phyloP scores from a whole-genome alignment of 2,888 invertebrate genomes.

The Coelopa pilipes region DNA sequence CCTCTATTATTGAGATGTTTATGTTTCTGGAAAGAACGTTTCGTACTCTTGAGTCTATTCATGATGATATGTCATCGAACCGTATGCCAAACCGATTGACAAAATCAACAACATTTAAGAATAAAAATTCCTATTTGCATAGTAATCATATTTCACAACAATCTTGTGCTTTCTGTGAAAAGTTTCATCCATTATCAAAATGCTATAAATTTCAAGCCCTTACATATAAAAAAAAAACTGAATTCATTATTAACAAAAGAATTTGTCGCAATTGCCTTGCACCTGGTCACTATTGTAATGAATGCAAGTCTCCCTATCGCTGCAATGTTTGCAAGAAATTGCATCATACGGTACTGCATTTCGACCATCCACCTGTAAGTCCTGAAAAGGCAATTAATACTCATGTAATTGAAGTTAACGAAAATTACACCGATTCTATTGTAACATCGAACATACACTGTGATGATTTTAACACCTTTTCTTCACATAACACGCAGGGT shows the following conservation, averaged over 20 bases:
- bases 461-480: neutral
- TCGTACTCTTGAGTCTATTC: conserved; percentile 3
- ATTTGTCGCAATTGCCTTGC: conserved; percentile 25
- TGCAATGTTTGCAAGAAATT: conserved; percentile 12
- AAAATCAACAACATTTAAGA: neutral
- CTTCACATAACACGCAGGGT: neutral
- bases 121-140: neutral
- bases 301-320: conserved; percentile 2
- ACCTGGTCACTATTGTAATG: conserved; percentile 5
- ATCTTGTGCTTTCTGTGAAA: neutral
- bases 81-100: neutral
- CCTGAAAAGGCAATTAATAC: neutral
- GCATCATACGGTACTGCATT: conserved; percentile 22
- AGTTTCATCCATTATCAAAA: neutral
- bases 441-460: neutral
- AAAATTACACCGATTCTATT: neutral
- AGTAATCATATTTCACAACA: neutral
- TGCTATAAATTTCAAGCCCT: neutral
- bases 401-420: neutral
- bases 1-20: neutral
- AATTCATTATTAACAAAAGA: neutral
- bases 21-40: neutral
- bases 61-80: neutral
- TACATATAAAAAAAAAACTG: neutral
- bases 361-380: neutral